Base-by-base conservation (phyloP, 2,113 vertebrate species). In the Synchiropus splendidus region DNA sequence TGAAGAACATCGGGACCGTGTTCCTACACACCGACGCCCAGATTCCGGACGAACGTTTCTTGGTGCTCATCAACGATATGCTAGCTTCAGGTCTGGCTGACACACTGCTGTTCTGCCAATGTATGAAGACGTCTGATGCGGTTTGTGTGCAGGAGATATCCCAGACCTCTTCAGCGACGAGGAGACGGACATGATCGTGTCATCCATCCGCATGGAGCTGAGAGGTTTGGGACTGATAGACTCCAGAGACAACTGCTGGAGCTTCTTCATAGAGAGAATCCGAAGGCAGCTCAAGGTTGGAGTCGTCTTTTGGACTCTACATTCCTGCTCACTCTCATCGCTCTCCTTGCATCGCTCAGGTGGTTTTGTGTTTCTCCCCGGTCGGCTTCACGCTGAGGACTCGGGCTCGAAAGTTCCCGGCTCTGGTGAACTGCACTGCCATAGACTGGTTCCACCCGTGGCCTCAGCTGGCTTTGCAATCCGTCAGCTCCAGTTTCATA, bases 191-290 rank as follows among this genome's bases (percentile, higher is more conserved):
- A 83, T 48, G 65, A 77, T 84, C 1, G 58, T 88, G 58, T 61
- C 80, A 14, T 87, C 82, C 4, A 68, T 79, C 58, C 81, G 77
- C 6, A 65, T 81, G 72, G 83, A 90, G 71, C 77, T 89, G 16
- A 49, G 82, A 51, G 78, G 65, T 18, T 61, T 86, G 40, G 68
- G 75, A 35, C 54, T 85, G 42, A 66, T 74, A 45, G 83, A 79
- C 64, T 84, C 66, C 13, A 81, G 83, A 65, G 83, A 89, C 54
- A 89, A 85, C 60, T 79, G 48, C 64, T 83, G 77, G 77, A 75
- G 74, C 45, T 86, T 83, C 75, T 93, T 90, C 56, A 87, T 86
- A 45, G 86, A 87, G 5, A 58, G 87, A 54, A 87, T 88, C 69
- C 80, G 70, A 53, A 72, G 81, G 42, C 80, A 89, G 47, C 81